Base-by-base conservation (phyloP, 2,888 invertebrate genomes). In the Cheilosia variabilis region DNA sequence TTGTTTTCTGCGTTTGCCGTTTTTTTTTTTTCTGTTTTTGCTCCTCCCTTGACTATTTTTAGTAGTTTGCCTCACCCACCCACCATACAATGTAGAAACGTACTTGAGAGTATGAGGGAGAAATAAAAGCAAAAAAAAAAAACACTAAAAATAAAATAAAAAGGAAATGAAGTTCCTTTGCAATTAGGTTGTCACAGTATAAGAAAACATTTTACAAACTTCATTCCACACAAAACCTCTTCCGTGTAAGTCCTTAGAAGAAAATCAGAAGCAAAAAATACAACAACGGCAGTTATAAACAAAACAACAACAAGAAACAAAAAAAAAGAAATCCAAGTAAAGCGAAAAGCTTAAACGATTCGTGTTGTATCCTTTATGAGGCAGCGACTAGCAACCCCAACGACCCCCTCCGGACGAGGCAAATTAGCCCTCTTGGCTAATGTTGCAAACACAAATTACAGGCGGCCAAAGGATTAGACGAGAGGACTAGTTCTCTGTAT, bases 181-280 rank as follows among this genome's bases (percentile, higher is more conserved):
- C 86, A 86, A 86, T 86, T 86, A 86, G 86, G 81, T 76, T 81
- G 86, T 86, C 86, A 86, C 86, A 76, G 65, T 31, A 69, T 55
- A 71, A 77, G 77, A 82, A 77, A 77, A 77, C 37, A 71, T 71
- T 82, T 76, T 41, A 79, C 57, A 73, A 73, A 79, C 75, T 73
- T 47, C 52, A 55, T 65, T 63, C 73, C 31, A 55, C 24, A 57
- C 77, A 81, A 81, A 77, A 72, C 78, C 55, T 75, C 47, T 80
- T 47, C 55, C 69, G 22, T 82, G 82, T 72, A 77, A 82, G 53
- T 60, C 45, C 45, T 34, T 58, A 45, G 52, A 57, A 57, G 27
- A 47, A 71, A 27, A 24, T 9, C 52, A 50, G 27, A 37, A 53
- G 7, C 5, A 34, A 37, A n/a, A 27, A 27, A 6, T 5, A 31